These are phyloP conservation scores for Oxycera nigricornis DNA, from an alignment of 2,888 invertebrate genomes.

Conservation along the genomic window DNA sequence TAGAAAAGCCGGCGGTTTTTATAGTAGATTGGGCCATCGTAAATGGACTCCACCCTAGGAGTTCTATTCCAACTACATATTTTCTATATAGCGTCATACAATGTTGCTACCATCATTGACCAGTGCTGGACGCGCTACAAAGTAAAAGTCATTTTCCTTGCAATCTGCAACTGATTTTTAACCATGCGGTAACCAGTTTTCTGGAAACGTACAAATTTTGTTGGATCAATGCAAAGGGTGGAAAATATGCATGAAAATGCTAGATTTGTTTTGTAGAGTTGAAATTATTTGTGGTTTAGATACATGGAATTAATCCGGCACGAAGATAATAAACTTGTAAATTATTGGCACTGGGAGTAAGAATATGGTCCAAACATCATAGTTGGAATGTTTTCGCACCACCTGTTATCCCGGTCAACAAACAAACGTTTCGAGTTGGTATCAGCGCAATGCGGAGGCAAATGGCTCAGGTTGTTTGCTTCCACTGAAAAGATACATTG, in stretches of 20 bases:
- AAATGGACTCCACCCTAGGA: neutral
- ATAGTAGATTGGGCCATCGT: neutral
- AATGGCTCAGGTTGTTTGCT: too few relatives aligned
- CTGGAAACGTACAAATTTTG: neutral
- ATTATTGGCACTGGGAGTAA: neutral
- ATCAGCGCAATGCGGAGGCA: too few relatives aligned
- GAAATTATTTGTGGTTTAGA: too few relatives aligned
- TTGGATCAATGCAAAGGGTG: neutral
- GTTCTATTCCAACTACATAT: neutral
- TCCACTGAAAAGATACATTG: too few relatives aligned
- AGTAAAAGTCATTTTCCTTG: constrained; percentile 39
- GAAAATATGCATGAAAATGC: neutral
- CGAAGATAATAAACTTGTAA: neutral
- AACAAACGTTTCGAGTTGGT: too few relatives aligned
- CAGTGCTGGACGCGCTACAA: neutral
- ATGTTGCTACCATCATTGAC: neutral
- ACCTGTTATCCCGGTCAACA: too few relatives aligned
- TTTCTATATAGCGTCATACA: constrained; percentile 3
- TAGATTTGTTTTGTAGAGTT: too few relatives aligned
- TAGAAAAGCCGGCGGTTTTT: neutral
- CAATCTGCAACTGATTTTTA: neutral
- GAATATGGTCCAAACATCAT: neutral
- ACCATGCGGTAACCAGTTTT: constrained; percentile 1
- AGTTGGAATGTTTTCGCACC: neutral
- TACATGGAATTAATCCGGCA: neutral